phyloP scores from a whole-genome alignment of 2,797 vertebrate species.

The Lophotriccus pileatus region DNA sequence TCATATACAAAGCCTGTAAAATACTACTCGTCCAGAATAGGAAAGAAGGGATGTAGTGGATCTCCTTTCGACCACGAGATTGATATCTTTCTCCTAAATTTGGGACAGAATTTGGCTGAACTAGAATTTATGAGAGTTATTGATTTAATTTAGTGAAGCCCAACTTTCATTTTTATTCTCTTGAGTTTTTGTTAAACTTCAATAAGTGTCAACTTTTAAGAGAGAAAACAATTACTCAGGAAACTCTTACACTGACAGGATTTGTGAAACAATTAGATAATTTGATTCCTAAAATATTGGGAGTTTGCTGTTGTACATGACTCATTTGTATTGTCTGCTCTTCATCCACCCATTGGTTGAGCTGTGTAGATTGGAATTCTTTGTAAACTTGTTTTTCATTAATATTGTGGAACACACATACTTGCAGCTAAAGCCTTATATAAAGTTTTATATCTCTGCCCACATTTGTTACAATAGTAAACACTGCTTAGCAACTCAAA shows the following conservation, averaged over 20 bases:
- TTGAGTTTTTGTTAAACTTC: background rate
- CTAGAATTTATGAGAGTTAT: background rate
- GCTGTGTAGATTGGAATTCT: background rate
- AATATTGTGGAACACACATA: background rate
- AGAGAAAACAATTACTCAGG: background rate
- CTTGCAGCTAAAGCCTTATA: background rate
- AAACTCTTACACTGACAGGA: background rate
- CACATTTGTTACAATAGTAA: background rate
- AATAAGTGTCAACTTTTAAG: background rate
- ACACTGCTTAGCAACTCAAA: constrained; percentile 43
- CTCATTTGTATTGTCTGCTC: background rate
- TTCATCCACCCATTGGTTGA: background rate
- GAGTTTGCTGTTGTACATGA: background rate
- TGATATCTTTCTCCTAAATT: background rate
- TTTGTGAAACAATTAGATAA: background rate
- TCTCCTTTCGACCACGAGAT: background rate
- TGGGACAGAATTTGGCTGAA: background rate
- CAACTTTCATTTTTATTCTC: background rate
- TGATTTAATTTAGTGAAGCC: background rate
- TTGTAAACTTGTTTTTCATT: background rate
- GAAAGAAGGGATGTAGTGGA: background rate
- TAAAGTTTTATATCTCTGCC: background rate
- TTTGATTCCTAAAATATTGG: background rate
- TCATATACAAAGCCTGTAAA: background rate
- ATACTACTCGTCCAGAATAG: background rate